These are phyloP conservation scores for Falco biarmicus DNA, from an alignment of 2,797 vertebrate genomes.

Conservation along the genomic window DNA sequence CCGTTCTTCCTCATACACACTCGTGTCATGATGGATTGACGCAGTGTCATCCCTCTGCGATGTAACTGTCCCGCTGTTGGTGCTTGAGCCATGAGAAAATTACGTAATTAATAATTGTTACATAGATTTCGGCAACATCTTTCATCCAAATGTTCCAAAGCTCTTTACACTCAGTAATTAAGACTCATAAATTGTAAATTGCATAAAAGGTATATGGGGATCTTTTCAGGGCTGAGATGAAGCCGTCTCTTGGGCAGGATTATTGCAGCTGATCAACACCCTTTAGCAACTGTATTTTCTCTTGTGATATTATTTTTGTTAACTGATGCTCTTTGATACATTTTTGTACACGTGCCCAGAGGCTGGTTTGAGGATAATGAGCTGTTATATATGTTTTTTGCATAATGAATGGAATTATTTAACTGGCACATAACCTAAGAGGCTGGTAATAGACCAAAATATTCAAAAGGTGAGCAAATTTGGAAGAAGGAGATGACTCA, in stretches of 20 bases:
- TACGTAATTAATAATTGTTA: neutral
- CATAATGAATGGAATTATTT: conserved; percentile 28
- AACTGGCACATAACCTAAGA: neutral
- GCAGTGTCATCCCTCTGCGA: neutral
- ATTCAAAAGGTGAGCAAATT: neutral
- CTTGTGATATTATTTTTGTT: neutral
- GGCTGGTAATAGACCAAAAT: neutral
- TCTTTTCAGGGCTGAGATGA: neutral
- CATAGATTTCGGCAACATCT: neutral
- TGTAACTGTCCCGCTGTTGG: neutral
- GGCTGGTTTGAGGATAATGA: conserved; percentile 18
- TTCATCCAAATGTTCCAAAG: neutral
- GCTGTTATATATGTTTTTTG: neutral
- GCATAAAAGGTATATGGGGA: neutral
- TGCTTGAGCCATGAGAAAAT: neutral
- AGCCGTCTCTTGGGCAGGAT: neutral
- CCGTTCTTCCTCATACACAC: neutral
- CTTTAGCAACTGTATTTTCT: neutral
- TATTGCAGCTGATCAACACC: neutral
- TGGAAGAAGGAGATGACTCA: neutral
- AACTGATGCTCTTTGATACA: neutral
- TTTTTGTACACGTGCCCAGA: neutral
- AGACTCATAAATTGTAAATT: neutral
- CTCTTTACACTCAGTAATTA: conserved; percentile 8
- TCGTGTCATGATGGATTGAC: accelerated